Base-by-base conservation (phyloP, 2,113 vertebrate species). In the Corythaeola cristata region DNA sequence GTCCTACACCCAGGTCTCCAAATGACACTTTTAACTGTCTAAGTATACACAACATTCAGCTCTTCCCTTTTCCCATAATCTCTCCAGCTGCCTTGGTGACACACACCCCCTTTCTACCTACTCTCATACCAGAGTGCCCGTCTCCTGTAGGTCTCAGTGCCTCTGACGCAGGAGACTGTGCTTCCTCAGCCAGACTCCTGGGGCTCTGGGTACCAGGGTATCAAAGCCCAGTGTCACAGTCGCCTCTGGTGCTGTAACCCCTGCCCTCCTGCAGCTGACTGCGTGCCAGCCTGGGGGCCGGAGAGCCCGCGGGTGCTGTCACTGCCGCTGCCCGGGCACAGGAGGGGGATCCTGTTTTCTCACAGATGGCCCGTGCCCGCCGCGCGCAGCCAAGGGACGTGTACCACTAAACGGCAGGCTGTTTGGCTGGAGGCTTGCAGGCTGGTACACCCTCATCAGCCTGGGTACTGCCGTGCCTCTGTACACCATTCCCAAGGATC, bases 371-470 rank as follows among this genome's bases (percentile, higher is more conserved):
- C 81, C 0, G 1, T 6, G 66, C 30, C 58, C 60, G 69, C 93
- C 52, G 67, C 1, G 12, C 28, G 80, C 76, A 90, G 85, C 52
- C 85, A 23, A 41, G 93, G 93, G 93, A 93, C 91, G 0, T 69
- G 93, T 85, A 76, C 33, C 64, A 37, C 93, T 94, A 89, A 94
- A 75, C 24, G 84, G 56, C 73, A 81, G 60, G 26, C 82, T 93
- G 92, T 83, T 45, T 67, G 93, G 88, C 93, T 94, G 91, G 30
- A 87, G 81, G 93, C 86, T 79, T 14, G 73, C 73, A 75, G 91
- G 74, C 94, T 88, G 72, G 17, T 47, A 15, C 68, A 30, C 0
- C 60, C 89, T 60, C 12, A 30, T 11, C 12, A 4, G 68, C 27
- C 72, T 75, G 90, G 88, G 41, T 9, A 60, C 15, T 33, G 67